A percentile compares a stretch with the other conserved stretches of the same genome.
These are phyloP conservation scores for Idaea straminata DNA, from an alignment of 2,888 invertebrate genomes.

Conservation along the genomic window DNA sequence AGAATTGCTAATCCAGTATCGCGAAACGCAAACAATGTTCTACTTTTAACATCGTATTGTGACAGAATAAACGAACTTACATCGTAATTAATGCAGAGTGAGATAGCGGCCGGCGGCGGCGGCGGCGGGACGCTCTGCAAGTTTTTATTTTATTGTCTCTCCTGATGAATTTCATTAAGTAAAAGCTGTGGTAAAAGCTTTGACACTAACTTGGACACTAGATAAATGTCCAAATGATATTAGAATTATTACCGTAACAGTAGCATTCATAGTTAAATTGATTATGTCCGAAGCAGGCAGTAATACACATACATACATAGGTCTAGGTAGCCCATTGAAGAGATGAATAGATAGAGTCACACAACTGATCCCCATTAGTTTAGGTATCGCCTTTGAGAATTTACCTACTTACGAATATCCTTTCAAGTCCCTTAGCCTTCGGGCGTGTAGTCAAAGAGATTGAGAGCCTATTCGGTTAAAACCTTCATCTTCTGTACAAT, in stretches of 20 bases:
- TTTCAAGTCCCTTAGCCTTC: background rate
- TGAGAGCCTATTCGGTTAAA: slow-evolving; percentile 2
- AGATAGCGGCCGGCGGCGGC: too few species aligned
- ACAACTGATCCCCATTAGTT: background rate
- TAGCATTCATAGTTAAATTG: background rate
- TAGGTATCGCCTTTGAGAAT: slow-evolving; percentile 1
- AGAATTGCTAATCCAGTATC: slow-evolving; percentile 31
- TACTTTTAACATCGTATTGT: slow-evolving; percentile 13
- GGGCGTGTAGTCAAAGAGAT: background rate
- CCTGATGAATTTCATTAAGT: background rate
- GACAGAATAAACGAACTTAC: background rate
- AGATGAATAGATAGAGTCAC: slow-evolving; percentile 1
- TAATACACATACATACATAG: background rate
- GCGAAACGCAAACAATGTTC: slow-evolving; percentile 20
- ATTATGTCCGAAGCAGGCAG: background rate
- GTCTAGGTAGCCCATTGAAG: background rate
- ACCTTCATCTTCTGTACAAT: slow-evolving; percentile 7
- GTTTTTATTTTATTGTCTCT: background rate
- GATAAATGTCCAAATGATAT: background rate
- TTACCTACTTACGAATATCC: background rate
- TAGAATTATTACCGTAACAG: background rate
- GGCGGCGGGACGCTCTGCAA: background rate
- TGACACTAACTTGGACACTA: background rate
- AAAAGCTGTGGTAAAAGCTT: background rate
- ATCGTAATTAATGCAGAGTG: background rate